Percentiles rank a stretch among this genome's conserved stretches.
Conservation (phyloP, 2,797 vertebrate species). For the Molossus alvarezi region DNA sequence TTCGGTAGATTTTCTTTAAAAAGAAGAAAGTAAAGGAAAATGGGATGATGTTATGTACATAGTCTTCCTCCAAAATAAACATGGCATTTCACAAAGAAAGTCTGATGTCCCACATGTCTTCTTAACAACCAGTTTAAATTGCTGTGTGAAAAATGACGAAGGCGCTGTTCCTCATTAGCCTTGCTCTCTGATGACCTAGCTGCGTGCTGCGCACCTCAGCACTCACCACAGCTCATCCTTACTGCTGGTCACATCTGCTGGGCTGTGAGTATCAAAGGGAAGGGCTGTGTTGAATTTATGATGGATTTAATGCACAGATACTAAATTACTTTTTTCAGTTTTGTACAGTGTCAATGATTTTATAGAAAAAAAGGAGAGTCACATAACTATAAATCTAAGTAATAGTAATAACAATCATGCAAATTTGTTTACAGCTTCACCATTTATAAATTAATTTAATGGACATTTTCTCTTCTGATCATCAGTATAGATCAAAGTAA, state of each 20-base stretch:
- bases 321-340: not conserved
- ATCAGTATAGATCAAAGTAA: not conserved
- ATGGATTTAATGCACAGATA: not conserved
- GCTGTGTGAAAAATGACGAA: not conserved
- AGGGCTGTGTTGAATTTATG: not conserved
- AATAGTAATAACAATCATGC: not conserved
- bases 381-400: not conserved
- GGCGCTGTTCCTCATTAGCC: not conserved
- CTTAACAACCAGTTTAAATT: not conserved
- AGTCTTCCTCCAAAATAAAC: slow-evolving; percentile 31
- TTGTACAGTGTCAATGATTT: slow-evolving; percentile 1
- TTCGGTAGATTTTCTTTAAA: slow-evolving; percentile 44
- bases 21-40: slow-evolving; percentile 1
- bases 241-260: too few relatives aligned
- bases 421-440: not conserved
- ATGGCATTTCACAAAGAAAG: not conserved
- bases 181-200: accelerated
- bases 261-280: not conserved
- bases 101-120: not conserved
- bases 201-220: not conserved
- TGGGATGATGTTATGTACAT: not conserved
- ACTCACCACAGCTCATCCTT: not conserved
- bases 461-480: not conserved
- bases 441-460: slow-evolving; percentile 12
- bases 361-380: not conserved